Conservation (phyloP, 2,113 vertebrate genomes). For the Poeciliopsis turrubarensis region DNA sequence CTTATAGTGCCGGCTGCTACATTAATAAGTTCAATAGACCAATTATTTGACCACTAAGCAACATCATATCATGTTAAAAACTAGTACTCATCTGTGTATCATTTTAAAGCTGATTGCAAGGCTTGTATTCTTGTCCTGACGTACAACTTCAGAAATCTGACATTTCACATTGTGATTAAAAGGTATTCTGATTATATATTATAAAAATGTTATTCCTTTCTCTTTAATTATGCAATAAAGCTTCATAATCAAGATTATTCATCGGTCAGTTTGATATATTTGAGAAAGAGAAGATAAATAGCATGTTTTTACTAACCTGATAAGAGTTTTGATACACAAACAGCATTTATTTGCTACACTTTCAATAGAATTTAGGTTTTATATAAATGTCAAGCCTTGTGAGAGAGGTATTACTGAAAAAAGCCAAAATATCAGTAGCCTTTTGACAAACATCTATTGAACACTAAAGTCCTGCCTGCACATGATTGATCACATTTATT, state of each 20-base stretch:
- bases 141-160: background rate
- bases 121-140: background rate
- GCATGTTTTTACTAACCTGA: no score
- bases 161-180: background rate
- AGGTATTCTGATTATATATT: background rate
- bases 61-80: background rate
- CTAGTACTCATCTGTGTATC: background rate
- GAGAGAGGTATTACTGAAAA: conserved; percentile 17
- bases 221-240: background rate
- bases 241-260: no score
- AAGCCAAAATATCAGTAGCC: conserved; percentile 15
- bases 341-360: background rate
- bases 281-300: no score
- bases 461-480: conserved; percentile 37
- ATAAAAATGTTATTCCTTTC: no score
- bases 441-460: conserved; percentile 49
- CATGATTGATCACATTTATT: conserved; percentile 64
- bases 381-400: conserved; percentile 32
- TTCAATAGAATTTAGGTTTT: conserved; percentile 27
- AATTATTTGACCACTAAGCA: conserved; percentile 2
- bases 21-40: background rate
- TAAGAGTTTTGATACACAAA: no score
- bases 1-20: background rate
- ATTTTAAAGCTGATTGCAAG: conserved; percentile 2
- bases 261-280: no score